Base-by-base conservation (phyloP, 1,140 invertebrate genomes). In the Ips typographus region DNA sequence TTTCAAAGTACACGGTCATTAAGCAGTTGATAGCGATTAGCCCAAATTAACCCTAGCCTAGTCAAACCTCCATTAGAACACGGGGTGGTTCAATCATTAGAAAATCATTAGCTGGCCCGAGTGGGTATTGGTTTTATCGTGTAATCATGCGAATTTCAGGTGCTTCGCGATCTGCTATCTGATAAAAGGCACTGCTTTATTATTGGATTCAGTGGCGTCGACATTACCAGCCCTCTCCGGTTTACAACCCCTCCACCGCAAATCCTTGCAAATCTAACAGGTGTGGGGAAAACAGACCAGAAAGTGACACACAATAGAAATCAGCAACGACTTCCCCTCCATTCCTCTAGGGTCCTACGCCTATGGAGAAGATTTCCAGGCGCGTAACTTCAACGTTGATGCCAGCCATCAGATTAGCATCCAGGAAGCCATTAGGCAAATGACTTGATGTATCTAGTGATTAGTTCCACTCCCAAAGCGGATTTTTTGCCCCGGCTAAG, bases 371-470 rank as follows among this genome's bases (percentile, higher is more conserved):
- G 61, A 63, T 63, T 63, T 52, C 37, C 56, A 57, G 44, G 55
- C 51, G 44, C 56, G 44, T 43, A 53, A 58, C 57, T 71, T 66
- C 44, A 58, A 60, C 70, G 66, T 60, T 73, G 72, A 77, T 77
- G 69, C 66, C 68, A 65, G 51, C 63, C 42, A 65, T 65, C 63
- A 77, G 75, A 78, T 78, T 78, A 78, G 69, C 76, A 78, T 78
- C 77, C 77, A 77, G 77, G 77, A 78, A 77, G 74, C 77, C 77
- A 78, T 78, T 78, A 78, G 75, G 75, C 74, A 78, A 78, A 78
- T 78, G 77, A 77, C 74, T 74, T 78, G 76, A 77, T 77, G 76
- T 76, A 77, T 78, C 76, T 75, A 70, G 73, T 78, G 76, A 78
- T 77, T 77, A 77, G 75, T 74, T 74, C 73, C 68, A 70, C 68